These are phyloP conservation scores for Girardinichthys multiradiatus DNA, from an alignment of 2,113 vertebrate genomes.

Conservation along the genomic window DNA sequence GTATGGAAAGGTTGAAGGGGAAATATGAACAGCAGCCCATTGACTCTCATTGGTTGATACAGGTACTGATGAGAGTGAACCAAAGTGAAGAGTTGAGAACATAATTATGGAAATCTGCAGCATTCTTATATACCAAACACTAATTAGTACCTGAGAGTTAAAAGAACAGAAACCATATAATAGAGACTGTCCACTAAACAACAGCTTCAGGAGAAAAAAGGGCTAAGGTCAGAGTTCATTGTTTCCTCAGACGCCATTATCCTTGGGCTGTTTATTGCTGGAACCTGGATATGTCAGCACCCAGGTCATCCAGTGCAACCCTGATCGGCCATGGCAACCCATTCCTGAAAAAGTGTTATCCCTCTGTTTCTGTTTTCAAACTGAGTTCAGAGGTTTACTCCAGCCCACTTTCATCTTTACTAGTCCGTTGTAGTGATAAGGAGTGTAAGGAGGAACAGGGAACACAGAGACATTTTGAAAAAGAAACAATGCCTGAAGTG, in stretches of 20 bases:
- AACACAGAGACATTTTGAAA: neutral
- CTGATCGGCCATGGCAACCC: slow-evolving; percentile 70
- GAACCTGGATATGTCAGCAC: slow-evolving; percentile 82
- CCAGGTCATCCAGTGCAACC: slow-evolving; percentile 84
- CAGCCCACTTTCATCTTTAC: neutral
- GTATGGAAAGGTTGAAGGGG: neutral
- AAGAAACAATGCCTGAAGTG: neutral
- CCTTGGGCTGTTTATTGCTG: slow-evolving; percentile 84
- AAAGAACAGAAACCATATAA: slow-evolving; percentile 36
- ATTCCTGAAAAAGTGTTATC: slow-evolving; percentile 63
- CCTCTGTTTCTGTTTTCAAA: slow-evolving; percentile 48
- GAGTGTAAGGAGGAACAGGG: neutral
- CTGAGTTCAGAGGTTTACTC: neutral
- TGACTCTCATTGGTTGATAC: neutral
- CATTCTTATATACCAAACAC: neutral
- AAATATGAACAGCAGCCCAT: neutral
- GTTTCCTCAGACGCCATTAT: slow-evolving; percentile 88
- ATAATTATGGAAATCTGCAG: neutral
- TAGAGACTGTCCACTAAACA: slow-evolving; percentile 73
- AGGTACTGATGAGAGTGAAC: neutral
- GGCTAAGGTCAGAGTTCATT: slow-evolving; percentile 85
- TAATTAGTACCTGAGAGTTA: neutral
- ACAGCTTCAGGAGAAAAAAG: slow-evolving; percentile 42
- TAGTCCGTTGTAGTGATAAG: neutral
- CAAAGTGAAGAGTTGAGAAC: neutral